These are phyloP conservation scores for Carassius gibelio DNA, from an alignment of 2,113 vertebrate genomes.

Conservation along the genomic window DNA sequence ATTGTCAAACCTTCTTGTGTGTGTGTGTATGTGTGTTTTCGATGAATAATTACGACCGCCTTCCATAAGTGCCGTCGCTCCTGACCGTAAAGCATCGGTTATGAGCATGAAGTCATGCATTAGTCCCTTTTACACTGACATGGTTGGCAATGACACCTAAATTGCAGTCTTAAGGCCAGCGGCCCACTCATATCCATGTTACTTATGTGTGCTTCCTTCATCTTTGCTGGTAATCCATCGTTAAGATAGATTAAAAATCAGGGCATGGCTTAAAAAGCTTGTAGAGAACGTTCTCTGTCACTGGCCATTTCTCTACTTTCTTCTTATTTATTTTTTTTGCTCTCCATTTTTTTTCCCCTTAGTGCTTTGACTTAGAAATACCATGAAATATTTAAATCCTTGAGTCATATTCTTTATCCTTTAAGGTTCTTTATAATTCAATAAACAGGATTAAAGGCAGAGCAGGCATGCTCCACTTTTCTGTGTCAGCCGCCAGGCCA, in stretches of 20 bases:
- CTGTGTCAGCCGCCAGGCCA: constrained; percentile 75
- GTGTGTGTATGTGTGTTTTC: neutral
- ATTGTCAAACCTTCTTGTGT: neutral
- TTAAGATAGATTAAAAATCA: constrained; percentile 44
- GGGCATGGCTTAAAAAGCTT: constrained; percentile 50
- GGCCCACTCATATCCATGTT: constrained; percentile 16
- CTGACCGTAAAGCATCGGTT: constrained; percentile 5
- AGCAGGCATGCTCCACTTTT: constrained; percentile 71
- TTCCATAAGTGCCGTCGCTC: neutral
- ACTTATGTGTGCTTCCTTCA: constrained; percentile 13
- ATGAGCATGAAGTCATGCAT: constrained; percentile 1
- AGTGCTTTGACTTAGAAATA: constrained; percentile 71
- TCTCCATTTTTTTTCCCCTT: constrained; percentile 46
- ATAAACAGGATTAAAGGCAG: constrained; percentile 81
- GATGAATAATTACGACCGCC: neutral
- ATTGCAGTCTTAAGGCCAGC: neutral
- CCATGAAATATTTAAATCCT: constrained; percentile 76
- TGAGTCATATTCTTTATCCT: constrained; percentile 78
- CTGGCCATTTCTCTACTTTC: constrained; percentile 25
- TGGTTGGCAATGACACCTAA: neutral
- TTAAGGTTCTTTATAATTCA: constrained; percentile 88
- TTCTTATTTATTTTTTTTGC: neutral
- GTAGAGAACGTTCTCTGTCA: constrained; percentile 39
- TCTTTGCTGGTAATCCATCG: constrained; percentile 32
- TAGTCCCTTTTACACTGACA: neutral